Base-by-base conservation (phyloP, 2,797 vertebrate genomes). In the Pipistrellus pipistrellus region DNA sequence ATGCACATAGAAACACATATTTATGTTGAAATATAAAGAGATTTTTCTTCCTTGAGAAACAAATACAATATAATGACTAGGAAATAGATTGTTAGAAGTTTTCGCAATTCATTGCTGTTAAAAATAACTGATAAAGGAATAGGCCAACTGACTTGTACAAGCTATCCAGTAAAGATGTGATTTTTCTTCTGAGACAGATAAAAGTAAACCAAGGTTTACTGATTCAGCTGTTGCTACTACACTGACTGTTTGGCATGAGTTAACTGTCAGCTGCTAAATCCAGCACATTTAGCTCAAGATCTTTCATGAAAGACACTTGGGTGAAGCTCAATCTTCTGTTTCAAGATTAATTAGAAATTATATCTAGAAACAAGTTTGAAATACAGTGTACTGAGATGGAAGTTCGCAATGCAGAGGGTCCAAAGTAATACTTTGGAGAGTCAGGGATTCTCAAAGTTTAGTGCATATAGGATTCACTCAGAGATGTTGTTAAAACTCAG, bases 151-250 rank as follows among this genome's bases (percentile, higher is more conserved):
- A 71, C 59, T 17, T 55, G 13, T 27, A 48, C 27, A 85, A 95
- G 46, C 73, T 76, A 53, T 46, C 41, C 23, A 68, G 53, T 3
- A 5, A 57, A 59, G 25, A 48, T 80, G n/a, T 72, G 80, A 46
- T 68, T 80, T 93, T 93, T 55, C 55, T 77, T 48, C 21, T 78
- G 75, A 77, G 68, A 41, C 73, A 91, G 46, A 72, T 84, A 55
- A 84, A 88, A 95, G 78, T 73, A 93, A 94, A 84, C 30, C 41
- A 85, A 73, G 57, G 51, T 88, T 75, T 91, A 85, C 25, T n/a
- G 78, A 84, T 85, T 93, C 72, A 93, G 88, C 72, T 88, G 48
- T 88, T 88, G 17, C 27, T 84, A 88, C 66, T 25, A 80, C 38
- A 68, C 32, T 71, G 3, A 68, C 32, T 71, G 3, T 84, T 72